phyloP scores from a whole-genome alignment of 2,113 vertebrate species.

The Anguilla japonica region DNA sequence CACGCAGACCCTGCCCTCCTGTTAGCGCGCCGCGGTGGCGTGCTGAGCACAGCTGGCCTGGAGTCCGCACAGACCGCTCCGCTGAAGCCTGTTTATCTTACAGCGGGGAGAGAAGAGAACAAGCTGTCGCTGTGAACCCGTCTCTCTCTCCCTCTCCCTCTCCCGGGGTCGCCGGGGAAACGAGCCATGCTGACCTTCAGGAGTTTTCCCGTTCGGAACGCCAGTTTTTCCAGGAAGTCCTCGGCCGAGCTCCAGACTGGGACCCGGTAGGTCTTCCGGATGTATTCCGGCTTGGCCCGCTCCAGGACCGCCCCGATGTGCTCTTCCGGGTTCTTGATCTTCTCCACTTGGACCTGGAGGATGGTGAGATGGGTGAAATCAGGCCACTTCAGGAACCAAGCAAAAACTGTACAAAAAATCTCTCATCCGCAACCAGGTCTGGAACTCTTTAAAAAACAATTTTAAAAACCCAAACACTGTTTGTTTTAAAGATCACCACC shows the following conservation, averaged over 20 bases:
- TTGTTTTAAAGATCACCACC: background rate
- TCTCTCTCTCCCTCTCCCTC: too few species aligned
- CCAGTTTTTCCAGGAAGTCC: slow-evolving; percentile 94
- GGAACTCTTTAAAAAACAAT: background rate
- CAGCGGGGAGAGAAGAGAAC: slow-evolving; percentile 12
- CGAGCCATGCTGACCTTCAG: slow-evolving; percentile 76
- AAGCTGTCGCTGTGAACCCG: background rate
- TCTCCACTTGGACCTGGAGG: slow-evolving; percentile 94
- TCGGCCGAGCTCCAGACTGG: slow-evolving; percentile 83
- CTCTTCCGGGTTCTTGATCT: slow-evolving; percentile 91
- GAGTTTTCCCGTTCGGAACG: slow-evolving; percentile 87
- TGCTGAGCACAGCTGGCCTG: background rate
- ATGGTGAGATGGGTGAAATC: background rate
- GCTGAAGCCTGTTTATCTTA: slow-evolving; percentile 20
- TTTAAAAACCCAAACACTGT: background rate
- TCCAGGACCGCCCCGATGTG: slow-evolving; percentile 88
- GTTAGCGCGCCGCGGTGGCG: background rate
- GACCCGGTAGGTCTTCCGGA: slow-evolving; percentile 91
- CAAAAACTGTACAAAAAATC: background rate
- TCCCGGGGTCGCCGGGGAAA: background rate
- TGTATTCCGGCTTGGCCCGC: slow-evolving; percentile 91
- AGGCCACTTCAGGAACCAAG: background rate
- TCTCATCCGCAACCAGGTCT: background rate
- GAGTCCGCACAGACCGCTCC: background rate
- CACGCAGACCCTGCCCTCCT: background rate